These are phyloP conservation scores for Chrysodeixis includens DNA, from an alignment of 2,888 invertebrate genomes.

Conservation along the genomic window DNA sequence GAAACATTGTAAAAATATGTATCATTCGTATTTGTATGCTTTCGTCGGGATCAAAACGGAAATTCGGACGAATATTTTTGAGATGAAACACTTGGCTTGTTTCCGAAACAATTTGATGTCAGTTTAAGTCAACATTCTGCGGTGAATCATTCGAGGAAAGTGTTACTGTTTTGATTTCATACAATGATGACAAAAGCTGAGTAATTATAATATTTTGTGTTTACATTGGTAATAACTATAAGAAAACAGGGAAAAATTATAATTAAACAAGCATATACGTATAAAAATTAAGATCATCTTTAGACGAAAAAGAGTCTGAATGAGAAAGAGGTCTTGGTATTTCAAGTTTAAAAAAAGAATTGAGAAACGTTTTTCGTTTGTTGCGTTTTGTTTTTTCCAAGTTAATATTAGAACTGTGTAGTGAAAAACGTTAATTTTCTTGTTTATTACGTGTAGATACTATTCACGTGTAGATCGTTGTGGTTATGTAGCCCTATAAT, in stretches of 20 bases:
- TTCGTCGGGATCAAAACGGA: conserved; percentile 17
- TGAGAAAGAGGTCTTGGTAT: too few relatives aligned
- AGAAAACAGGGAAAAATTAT: conserved; percentile 23
- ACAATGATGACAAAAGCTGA: not conserved
- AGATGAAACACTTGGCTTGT: conserved; percentile 47
- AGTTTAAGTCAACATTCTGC: conserved; percentile 34
- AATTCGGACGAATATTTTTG: conserved; percentile 32
- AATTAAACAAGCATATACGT: too few relatives aligned
- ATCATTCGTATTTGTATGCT: not conserved
- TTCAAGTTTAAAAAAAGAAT: too few relatives aligned
- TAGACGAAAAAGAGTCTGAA: too few relatives aligned
- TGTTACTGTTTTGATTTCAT: conserved; percentile 22
- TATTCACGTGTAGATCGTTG: conserved; percentile 20
- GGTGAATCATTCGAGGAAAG: conserved; percentile 29
- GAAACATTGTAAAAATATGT: not conserved
- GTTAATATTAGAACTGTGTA: conserved; percentile 34
- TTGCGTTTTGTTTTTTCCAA: conserved; percentile 30
- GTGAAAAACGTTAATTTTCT: conserved; percentile 45
- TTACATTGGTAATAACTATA: conserved; percentile 14
- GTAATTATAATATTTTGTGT: conserved; percentile 14
- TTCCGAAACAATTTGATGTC: conserved; percentile 29
- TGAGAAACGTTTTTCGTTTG: conserved; percentile 1
- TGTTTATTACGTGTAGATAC: too few relatives aligned
- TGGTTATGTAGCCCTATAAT: conserved; percentile 22
- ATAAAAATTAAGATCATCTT: too few relatives aligned